A percentile compares a stretch with the other conserved stretches of the same genome.
These are phyloP conservation scores for Mormyrus proboscirostris DNA, from an alignment of 2,797 vertebrate genomes.

Conservation along the genomic window DNA sequence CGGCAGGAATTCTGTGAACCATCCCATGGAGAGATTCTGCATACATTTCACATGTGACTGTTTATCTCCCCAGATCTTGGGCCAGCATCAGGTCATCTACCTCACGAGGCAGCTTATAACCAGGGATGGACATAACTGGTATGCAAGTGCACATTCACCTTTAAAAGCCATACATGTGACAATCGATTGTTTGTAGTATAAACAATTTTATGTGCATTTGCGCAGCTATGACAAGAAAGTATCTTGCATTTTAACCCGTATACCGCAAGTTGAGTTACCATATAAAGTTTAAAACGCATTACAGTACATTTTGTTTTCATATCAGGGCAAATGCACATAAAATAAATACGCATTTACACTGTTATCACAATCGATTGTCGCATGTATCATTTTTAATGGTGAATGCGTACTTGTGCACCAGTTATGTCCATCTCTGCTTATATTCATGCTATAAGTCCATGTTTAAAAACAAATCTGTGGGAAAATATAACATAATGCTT, in stretches of 20 bases:
- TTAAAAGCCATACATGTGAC: neutral
- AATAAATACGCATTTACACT: neutral
- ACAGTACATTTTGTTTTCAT: too few relatives aligned
- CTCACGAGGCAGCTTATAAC: neutral
- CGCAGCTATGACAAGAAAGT: neutral
- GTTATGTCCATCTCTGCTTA: neutral
- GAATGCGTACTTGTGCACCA: neutral
- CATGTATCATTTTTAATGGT: neutral
- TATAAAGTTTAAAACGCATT: too few relatives aligned
- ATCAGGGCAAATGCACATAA: too few relatives aligned
- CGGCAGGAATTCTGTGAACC: neutral
- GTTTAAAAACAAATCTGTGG: neutral
- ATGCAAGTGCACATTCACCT: neutral
- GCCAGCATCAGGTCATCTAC: neutral
- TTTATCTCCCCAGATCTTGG: neutral
- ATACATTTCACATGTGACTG: neutral
- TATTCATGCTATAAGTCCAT: neutral
- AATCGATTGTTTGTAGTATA: neutral
- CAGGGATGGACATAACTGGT: neutral
- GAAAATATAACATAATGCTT: neutral
- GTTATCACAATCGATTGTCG: neutral
- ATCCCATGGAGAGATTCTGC: neutral
- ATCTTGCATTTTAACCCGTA: neutral
- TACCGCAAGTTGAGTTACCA: too few relatives aligned
- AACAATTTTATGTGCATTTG: neutral